Base-by-base conservation (phyloP, 2,888 invertebrate genomes). In the Diabrotica balteata region DNA sequence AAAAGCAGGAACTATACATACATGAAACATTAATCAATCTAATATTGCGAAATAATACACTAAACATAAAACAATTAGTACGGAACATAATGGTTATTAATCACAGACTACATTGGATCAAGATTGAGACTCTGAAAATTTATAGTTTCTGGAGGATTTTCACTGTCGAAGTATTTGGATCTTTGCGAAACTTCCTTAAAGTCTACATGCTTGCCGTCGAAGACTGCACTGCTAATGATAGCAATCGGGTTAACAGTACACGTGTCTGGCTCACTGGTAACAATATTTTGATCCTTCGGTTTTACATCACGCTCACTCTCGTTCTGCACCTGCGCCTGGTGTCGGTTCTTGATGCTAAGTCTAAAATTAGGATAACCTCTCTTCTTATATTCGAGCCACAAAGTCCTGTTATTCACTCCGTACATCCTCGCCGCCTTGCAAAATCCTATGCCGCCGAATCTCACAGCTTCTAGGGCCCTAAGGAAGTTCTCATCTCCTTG, bases 361-460 rank as follows among this genome's bases (percentile, higher is more conserved):
- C 93, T 86, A 79, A 90, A 92, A 78, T 93, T 92, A 1, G 93
- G 93, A 82, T 94, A 94, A 0, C 94, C 94, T 54, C 92, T 89
- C 82, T 93, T 93, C 79, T 93, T 93, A 81, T 93, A 94, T 80
- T 94, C 94, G 50, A 94, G 85, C 94, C 94, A 94, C 4, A 94
- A 85, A 0, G 94, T 94, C 66, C 94, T 87, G 84, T 94, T 94
- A 83, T 94, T 94, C 11, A 94, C 93, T 45, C 94, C 94, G 82
- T 92, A 94, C 85, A 93, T 88, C 61, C 93, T 86, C 0, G 94
- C 94, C 8, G 94, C 94, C 79, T 93, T 93, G 83, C 94, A 94
- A 83, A 94, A 94, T 2, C 94, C 94, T 75, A 94, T 93, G 50
- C 93, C 93, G 32, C 94, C 94, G 78, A 90, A 91, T 70, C 93